A percentile compares a stretch with the other conserved stretches of the same genome.
Conservation (phyloP, 2,888 invertebrate genomes). For the Acleris laterana region DNA sequence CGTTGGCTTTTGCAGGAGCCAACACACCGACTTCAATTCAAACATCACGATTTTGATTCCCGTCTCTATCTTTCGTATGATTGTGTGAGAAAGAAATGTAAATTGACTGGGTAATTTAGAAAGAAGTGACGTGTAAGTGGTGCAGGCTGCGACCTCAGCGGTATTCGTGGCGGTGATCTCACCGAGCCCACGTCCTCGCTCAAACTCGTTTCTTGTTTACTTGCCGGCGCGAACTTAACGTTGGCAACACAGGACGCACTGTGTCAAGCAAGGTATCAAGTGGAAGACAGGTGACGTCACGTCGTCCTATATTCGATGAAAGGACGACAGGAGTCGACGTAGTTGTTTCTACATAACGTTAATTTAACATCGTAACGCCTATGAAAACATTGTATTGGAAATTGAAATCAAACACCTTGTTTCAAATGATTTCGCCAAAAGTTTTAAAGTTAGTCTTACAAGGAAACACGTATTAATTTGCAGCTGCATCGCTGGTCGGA, state of each 20-base stretch:
- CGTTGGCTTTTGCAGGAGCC: conserved; percentile 27
- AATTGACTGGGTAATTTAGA: conserved; percentile 62
- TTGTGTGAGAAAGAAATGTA: conserved; percentile 59
- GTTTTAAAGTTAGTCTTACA: no score
- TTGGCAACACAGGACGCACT: conserved; percentile 68
- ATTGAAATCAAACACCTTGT: no score
- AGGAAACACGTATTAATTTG: no score
- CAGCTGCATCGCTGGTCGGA: no score
- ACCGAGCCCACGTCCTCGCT: conserved; percentile 80
- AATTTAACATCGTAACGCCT: no score
- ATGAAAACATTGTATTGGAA: no score
- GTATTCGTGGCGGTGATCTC: conserved; percentile 81
- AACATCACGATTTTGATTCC: background rate
- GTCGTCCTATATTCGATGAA: conserved; percentile 26
- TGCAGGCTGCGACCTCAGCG: conserved; percentile 76
- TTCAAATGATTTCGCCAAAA: no score
- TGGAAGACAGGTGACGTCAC: conserved; percentile 68
- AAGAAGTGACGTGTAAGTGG: conserved; percentile 67
- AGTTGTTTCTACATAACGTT: no score
- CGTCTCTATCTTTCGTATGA: conserved; percentile 44
- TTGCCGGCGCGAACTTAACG: conserved; percentile 71
- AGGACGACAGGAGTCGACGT: background rate
- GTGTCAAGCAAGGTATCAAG: conserved; percentile 46
- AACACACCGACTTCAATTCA: conserved; percentile 37
- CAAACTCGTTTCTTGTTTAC: conserved; percentile 83